Base-by-base conservation (phyloP, 1,140 invertebrate species). In the Penaeus chinensis region DNA sequence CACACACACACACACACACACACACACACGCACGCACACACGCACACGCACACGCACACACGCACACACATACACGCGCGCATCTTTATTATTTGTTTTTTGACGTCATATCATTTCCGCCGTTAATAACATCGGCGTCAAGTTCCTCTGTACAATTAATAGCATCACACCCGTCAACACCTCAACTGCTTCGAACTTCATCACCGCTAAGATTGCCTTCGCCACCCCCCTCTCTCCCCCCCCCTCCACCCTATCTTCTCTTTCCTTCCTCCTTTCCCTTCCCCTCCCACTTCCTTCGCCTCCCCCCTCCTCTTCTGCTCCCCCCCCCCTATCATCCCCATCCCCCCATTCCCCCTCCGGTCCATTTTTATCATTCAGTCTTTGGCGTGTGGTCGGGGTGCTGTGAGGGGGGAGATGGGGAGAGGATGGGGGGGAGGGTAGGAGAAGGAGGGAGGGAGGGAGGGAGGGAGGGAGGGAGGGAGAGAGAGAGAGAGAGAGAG, bases 401-500 rank as follows among this genome's bases (percentile, higher is more conserved):
- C 54, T 11, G 47, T 81, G 18, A 22, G 20, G 20, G n/a, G 47
- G 77, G 32, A 47, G 47, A 20, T 42, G 27, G 47, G 16, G 42
- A 8, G 20, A 13, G 79, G 22, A 37, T 5, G 79, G 22, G 54
- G 22, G 54, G 22, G 79, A 11, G 60, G 22, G 54, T 8, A 60
- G n/a, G 79, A 60, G 79, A 60, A 54, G n/a, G 54, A 60, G 79
- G 22, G 79, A 60, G 79, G 47, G 47, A 37, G n/a, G 54, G 47
- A 37, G 47, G 79, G 79, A 24, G 54, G 47, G 79, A 61, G 54
- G 24, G 79, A 81, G 47, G 63, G 22, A 81, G 79, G 47, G 77
- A 54, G 42, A 54, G 42, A 5, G 8, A 37, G 77, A 42, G 77
- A 22, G 77, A 37, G 79, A 60, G 47, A 8, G 47, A 7, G 47